Conservation (phyloP, 2,797 vertebrate species). For the Apodemus agrarius region DNA sequence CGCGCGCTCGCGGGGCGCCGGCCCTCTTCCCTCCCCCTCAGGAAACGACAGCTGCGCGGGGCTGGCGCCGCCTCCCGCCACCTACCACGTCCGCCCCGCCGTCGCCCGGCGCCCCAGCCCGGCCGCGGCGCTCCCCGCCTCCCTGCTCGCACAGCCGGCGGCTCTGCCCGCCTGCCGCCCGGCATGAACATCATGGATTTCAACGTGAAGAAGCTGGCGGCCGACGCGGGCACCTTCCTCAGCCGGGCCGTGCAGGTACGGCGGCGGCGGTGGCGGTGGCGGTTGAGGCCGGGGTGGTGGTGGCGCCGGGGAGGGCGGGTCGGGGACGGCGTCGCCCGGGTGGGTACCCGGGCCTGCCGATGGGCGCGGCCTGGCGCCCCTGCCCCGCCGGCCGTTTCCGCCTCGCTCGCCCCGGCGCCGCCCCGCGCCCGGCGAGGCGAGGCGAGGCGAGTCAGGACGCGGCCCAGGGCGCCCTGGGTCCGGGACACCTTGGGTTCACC, state of each 20-base stretch:
- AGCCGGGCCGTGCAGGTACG: slow-evolving; percentile 94
- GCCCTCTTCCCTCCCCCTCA: background rate
- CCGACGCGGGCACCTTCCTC: slow-evolving; percentile 95
- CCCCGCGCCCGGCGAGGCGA: background rate
- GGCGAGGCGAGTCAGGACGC: background rate
- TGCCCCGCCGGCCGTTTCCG: background rate
- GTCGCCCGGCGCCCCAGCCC: slow-evolving; percentile 58
- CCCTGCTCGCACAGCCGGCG: slow-evolving; percentile 44
- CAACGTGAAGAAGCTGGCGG: slow-evolving; percentile 94
- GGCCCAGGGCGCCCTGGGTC: background rate
- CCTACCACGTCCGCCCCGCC: slow-evolving; percentile 66
- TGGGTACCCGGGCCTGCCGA: background rate
- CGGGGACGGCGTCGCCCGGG: background rate
- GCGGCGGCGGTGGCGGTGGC: background rate
- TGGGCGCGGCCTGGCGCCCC: slow-evolving; percentile 65
- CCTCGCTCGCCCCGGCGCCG: background rate
- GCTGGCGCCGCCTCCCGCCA: slow-evolving; percentile 38
- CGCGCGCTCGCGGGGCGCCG: background rate
- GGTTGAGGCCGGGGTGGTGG: background rate
- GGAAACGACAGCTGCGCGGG: slow-evolving; percentile 56
- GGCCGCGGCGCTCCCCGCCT: slow-evolving; percentile 43
- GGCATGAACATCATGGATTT: slow-evolving; percentile 92
- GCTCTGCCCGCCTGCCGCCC: slow-evolving; percentile 51
- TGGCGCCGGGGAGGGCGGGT: background rate
- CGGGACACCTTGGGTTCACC: background rate